Evolutionary conservation across 2,888 invertebrate genomes (phyloP), one percentile per base, ranked within the genome.

Genomic region (Epinotia brunnichana): DNA sequence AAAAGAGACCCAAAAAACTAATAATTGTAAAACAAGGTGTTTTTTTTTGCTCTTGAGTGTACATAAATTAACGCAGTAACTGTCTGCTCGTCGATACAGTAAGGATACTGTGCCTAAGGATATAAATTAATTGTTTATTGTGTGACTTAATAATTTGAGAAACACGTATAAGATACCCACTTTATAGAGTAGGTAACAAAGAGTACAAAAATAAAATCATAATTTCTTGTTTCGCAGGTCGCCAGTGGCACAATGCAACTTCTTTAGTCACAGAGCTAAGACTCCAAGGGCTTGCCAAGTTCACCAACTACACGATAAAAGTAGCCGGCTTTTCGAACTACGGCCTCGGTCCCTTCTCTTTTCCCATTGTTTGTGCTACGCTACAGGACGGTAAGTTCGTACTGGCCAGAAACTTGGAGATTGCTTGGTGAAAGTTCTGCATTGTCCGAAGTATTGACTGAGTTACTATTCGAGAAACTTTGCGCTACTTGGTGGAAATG

Each of bases 231-330:
- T 68, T 56, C 63, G 60, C 81, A 93, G 94, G 92, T 85, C 90
- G 93, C 73, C 88, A 87, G 67, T 91, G 92, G 90, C 77, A 86
- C 75, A 94, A 94, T 78, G 86, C 90, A 29, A 94, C 94, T 3
- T 96, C 96, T 4, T 94, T 96, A 15, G 96, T 96, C 82, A 95
- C 96, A 66, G 97, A 97, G 85, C 95, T 96, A 10, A 95, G 96
- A 78, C 88, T 97, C 69, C 97, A 97, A 87, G 96, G 96, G 2
- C 89, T 98, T 74, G 94, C 95, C 81, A 97, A 97, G 85, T 97
- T 95, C 84, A 96, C 97, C 41, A 98, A 98, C 94, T 98, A 98
- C 87, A 97, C 97, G 41, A 95, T 98, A 78, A 95, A 97, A 87
- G 97, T 97, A 17, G 93, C 97, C 77, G 98, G 97, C 1, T 97